A percentile compares a stretch with the other conserved stretches of the same genome.
These are phyloP conservation scores for Octodon degus DNA, from an alignment of 2,113 vertebrate species.

Conservation along the genomic window DNA sequence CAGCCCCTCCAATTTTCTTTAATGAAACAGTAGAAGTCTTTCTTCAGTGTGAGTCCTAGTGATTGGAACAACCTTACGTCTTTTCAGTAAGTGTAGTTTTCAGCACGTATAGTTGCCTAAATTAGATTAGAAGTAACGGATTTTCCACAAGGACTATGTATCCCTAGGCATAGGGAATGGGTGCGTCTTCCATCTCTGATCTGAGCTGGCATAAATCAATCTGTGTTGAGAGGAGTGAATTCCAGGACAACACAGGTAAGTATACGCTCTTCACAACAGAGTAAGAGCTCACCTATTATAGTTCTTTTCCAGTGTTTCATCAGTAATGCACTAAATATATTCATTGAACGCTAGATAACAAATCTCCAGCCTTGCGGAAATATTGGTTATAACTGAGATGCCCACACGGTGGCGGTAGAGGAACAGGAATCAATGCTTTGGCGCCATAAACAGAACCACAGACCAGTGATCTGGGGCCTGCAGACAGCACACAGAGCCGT, in stretches of 20 bases:
- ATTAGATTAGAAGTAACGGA: slow-evolving; percentile 14
- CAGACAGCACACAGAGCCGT: neutral
- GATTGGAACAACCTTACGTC: neutral
- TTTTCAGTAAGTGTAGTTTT: neutral
- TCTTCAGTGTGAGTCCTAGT: neutral
- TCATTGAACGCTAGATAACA: neutral
- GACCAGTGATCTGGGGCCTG: neutral
- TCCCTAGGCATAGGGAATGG: neutral
- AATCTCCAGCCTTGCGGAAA: neutral
- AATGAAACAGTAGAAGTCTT: neutral
- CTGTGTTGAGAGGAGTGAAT: neutral
- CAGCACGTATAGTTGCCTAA: neutral
- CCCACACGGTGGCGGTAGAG: slow-evolving; percentile 73
- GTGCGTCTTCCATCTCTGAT: neutral
- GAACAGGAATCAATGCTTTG: neutral
- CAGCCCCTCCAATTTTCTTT: neutral
- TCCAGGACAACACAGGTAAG: neutral
- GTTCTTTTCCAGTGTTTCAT: neutral
- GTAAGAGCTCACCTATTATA: neutral
- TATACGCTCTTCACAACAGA: neutral
- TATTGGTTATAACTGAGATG: neutral
- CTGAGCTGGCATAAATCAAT: neutral
- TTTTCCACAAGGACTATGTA: neutral
- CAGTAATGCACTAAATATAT: neutral
- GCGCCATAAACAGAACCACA: fast-evolving